A percentile compares a stretch with the other conserved stretches of the same genome.
Evolutionary conservation across 2,113 vertebrate genomes (phyloP).

Genomic region (Ptychochromis oligacanthus): DNA sequence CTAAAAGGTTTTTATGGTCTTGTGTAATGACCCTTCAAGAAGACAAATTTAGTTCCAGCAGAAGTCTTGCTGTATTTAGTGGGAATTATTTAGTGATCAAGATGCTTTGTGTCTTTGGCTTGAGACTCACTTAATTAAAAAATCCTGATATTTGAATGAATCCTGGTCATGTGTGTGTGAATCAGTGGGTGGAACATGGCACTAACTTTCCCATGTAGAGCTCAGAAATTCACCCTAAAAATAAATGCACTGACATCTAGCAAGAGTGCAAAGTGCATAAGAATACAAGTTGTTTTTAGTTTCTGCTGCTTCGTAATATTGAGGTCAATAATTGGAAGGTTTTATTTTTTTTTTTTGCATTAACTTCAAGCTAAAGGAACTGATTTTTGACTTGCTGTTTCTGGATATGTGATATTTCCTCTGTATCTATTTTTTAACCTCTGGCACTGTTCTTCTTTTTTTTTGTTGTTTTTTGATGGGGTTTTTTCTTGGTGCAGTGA

Average conservation of each 20-base stretch:
- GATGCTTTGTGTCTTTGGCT: neutral
- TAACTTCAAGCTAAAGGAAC: neutral
- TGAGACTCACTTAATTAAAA: neutral
- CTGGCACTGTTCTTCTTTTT: neutral
- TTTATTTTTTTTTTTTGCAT: neutral
- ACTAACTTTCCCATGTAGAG: neutral
- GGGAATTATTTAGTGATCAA: neutral
- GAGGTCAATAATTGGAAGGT: neutral
- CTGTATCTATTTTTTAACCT: neutral
- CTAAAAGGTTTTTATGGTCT: neutral
- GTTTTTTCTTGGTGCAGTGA: slow-evolving; percentile 35
- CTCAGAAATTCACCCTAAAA: neutral
- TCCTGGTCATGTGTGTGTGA: neutral
- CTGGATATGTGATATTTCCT: neutral
- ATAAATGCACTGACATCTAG: neutral
- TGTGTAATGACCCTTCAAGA: neutral
- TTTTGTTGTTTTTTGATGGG: neutral
- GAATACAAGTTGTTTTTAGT: neutral
- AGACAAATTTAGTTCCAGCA: neutral
- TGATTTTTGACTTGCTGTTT: slow-evolving; percentile 7
- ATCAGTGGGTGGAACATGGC: neutral
- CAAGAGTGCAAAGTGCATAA: neutral
- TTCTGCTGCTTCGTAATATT: neutral
- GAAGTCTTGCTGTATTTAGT: neutral
- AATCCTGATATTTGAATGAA: neutral